These are phyloP conservation scores for Perizoma flavofasciatum DNA, from an alignment of 2,888 invertebrate species.

Conservation along the genomic window DNA sequence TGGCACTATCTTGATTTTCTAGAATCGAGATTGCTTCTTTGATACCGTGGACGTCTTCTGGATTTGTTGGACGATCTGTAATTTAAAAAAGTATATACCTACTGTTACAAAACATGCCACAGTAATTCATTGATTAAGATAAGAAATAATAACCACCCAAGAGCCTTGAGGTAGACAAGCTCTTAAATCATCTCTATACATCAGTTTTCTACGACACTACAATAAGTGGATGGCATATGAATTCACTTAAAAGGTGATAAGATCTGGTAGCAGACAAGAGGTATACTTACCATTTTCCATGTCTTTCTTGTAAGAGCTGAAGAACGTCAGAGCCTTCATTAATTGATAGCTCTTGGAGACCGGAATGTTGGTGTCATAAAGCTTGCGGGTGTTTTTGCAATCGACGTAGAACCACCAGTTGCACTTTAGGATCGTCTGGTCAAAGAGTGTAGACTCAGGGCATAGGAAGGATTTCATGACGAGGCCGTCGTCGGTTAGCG, in stretches of 20 bases:
- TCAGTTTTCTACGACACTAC: no score
- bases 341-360: conserved; percentile 96
- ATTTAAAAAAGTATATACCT: neutral
- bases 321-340: conserved; percentile 95
- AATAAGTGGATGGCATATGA: no score
- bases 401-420: conserved; percentile 98
- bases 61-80: conserved; percentile 62
- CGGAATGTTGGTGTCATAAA: conserved; percentile 95
- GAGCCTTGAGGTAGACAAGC: neutral
- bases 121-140: neutral
- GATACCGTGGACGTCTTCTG: conserved; percentile 70
- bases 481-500: conserved; percentile 93
- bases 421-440: conserved; percentile 95
- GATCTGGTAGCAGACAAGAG: no score
- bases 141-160: neutral
- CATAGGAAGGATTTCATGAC: conserved; percentile 96
- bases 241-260: no score
- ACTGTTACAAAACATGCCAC: no score
- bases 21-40: conserved; percentile 76
- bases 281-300: conserved; percentile 62
- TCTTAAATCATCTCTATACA: no score
- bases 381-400: conserved; percentile 90
- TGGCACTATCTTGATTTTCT: conserved; percentile 62
- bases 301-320: conserved; percentile 92
- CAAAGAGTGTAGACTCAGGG: conserved; percentile 95